Conservation (phyloP, 1,140 invertebrate species). For the Drosophila subobscura region DNA sequence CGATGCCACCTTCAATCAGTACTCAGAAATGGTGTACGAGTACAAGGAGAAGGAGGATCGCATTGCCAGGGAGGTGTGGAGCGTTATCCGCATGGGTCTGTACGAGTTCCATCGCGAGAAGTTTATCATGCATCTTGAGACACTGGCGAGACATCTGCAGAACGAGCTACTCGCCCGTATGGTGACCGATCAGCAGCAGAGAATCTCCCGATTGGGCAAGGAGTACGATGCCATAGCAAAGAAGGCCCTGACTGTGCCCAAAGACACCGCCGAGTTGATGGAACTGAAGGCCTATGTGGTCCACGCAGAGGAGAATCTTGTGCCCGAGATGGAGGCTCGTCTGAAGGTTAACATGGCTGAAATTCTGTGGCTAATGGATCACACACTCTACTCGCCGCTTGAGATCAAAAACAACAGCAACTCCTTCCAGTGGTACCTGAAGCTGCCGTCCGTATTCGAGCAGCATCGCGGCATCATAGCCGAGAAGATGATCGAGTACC, state of each 20-base stretch:
- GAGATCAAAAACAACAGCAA: conserved; percentile 95
- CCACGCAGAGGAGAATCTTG: conserved; percentile 87
- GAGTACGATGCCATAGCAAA: conserved; percentile 93
- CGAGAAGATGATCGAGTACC: conserved; percentile 93
- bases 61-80: conserved; percentile 87
- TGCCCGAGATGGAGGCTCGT: conserved; percentile 90
- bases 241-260: conserved; percentile 90
- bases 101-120: conserved; percentile 93
- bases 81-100: conserved; percentile 90
- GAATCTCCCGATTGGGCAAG: conserved; percentile 89
- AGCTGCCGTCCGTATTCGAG: conserved; percentile 91
- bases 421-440: conserved; percentile 93
- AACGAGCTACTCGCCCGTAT: conserved; percentile 89
- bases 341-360: conserved; percentile 85
- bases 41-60: conserved; percentile 87
- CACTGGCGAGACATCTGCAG: conserved; percentile 88
- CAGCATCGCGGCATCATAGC: conserved; percentile 91
- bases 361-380: conserved; percentile 88
- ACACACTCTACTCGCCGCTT: conserved; percentile 89
- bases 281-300: conserved; percentile 90
- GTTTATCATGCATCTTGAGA: conserved; percentile 89
- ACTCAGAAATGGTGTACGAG: conserved; percentile 86
- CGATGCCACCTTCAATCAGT: conserved; percentile 88
- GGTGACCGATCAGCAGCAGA: conserved; percentile 91
- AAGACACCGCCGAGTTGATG: conserved; percentile 93